Evolutionary conservation across 2,888 invertebrate species (phyloP), one percentile per base, ranked within the genome.

Genomic region (Metacarcinus magister): DNA sequence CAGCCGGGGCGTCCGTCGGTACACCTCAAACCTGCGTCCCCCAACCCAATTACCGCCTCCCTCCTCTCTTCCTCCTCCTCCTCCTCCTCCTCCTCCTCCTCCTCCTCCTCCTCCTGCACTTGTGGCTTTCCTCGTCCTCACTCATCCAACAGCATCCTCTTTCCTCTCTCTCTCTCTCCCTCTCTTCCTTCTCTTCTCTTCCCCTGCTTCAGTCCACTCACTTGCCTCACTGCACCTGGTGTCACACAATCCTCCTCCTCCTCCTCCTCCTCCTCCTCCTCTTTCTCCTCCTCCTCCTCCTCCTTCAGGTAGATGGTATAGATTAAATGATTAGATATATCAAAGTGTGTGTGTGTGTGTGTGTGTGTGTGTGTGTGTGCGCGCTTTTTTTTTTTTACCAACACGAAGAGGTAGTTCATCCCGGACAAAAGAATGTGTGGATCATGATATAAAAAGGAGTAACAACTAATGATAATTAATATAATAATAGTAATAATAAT

Each of bases 301-400:
- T 32, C 28, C 82, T 32, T 28, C 32, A 32, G 32, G 32, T 32
- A 32, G 32, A 32, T n/a, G 7, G 7, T 67, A 10, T 67, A 67
- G 32, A 82, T 82, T 82, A 82, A 67, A 28, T 32, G 5, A 23
- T 13, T 13, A 32, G 32, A 32, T 82, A 32, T 82, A 32, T 82
- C 32, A 32, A 32, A 32, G 82, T 82, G 82, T 82, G 82, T 82
- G 82, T 82, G 82, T 82, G 82, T 82, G 82, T 82, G 82, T 82
- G 82, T 82, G 82, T 82, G 82, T 32, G 82, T 82, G 4, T 82
- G 32, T 82, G 82, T 82, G 4, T 82, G 82, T 82, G 82, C 10
- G 32, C 7, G 32, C 32, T 28, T 32, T 32, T 32, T 67, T 23
- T 67, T 67, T 67, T 67, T 19, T 67, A 13, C 19, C 7, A 28